Evolutionary conservation across 2,888 invertebrate species (phyloP).

Genomic region (Protophormia terraenovae): DNA sequence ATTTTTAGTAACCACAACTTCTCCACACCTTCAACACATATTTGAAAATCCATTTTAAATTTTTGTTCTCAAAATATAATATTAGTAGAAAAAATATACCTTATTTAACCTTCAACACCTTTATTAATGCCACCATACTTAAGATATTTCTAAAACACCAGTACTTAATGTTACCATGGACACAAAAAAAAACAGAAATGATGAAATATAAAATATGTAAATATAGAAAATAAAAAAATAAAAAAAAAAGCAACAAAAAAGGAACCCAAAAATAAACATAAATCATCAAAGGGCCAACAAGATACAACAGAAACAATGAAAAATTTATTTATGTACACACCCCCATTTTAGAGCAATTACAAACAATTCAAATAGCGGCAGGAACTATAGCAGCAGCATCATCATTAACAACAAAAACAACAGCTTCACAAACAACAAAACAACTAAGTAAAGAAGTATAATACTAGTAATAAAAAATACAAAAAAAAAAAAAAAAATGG

Average conservation of each 20-base stretch:
- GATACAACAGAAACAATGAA: slow-evolving; percentile 31
- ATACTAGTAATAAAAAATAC: not conserved
- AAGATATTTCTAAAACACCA: not conserved
- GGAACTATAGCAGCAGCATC: not conserved
- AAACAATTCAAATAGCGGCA: slow-evolving; percentile 25
- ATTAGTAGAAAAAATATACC: not conserved
- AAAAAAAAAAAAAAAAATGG: not conserved
- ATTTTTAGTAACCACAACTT: not conserved
- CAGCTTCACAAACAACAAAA: too few species aligned
- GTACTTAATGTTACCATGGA: not conserved
- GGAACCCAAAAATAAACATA: slow-evolving; percentile 34
- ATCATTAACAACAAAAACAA: slow-evolving; percentile 1
- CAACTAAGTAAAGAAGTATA: slow-evolving; percentile 15
- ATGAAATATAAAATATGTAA: not conserved
- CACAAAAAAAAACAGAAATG: not conserved
- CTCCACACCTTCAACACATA: not conserved
- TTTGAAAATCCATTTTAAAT: too few species aligned
- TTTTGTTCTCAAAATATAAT: not conserved
- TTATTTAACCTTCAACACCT: not conserved
- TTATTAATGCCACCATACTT: not conserved
- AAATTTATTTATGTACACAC: slow-evolving; percentile 22
- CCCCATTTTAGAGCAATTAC: slow-evolving; percentile 53
- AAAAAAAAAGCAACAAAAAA: not conserved
- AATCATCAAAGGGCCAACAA: slow-evolving; percentile 58
- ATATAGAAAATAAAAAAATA: not conserved